These are phyloP conservation scores for Drosophila miranda DNA, from an alignment of 1,140 invertebrate species.

Conservation along the genomic window DNA sequence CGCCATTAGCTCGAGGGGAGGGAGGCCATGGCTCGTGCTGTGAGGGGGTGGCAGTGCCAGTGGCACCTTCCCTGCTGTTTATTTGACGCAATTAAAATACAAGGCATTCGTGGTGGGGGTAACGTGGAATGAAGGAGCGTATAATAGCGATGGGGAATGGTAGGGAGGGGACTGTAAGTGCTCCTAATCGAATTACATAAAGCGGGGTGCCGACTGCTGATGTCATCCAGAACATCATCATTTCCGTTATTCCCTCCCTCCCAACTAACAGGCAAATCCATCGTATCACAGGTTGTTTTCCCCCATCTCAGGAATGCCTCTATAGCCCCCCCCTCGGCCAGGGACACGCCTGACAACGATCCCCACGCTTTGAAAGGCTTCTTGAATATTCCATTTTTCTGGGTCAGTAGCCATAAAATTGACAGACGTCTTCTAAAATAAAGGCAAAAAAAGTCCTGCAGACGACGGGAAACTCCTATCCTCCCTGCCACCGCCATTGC, in stretches of 20 bases:
- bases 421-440: conserved; percentile 49
- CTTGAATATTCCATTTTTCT: conserved; percentile 67
- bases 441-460: conserved; percentile 5
- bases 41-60: background rate
- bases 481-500: conserved; percentile 3
- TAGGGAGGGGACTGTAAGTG: conserved; percentile 30
- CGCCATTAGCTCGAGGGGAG: conserved; percentile 8
- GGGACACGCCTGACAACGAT: background rate
- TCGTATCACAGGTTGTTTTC: background rate
- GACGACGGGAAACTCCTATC: conserved; percentile 13
- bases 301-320: background rate
- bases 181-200: conserved; percentile 71
- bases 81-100: conserved; percentile 65
- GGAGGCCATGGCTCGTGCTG: conserved; percentile 38
- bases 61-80: conserved; percentile 39
- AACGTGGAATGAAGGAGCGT: background rate
- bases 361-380: conserved; percentile 25
- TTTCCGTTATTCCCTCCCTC: conserved; percentile 8
- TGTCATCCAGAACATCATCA: conserved; percentile 49
- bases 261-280: conserved; percentile 25
- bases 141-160: background rate
- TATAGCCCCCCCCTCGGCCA: background rate
- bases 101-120: background rate
- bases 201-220: conserved; percentile 47
- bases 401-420: conserved; percentile 69